phyloP scores from a whole-genome alignment of 2,113 vertebrate genomes.

The Mobula birostris region DNA sequence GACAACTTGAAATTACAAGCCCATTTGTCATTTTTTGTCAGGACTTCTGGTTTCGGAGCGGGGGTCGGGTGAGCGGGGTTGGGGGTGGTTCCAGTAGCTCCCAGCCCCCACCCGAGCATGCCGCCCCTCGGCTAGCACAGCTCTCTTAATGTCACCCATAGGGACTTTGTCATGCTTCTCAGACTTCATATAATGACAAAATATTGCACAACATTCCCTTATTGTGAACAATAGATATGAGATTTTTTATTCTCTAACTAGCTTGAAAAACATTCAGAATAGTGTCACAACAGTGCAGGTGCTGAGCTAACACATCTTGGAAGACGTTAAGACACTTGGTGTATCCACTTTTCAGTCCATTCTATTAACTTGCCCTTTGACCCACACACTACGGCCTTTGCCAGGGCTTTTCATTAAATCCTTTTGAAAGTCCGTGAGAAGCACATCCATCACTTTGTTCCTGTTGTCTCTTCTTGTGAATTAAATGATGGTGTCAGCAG shows the following conservation, averaged over 20 bases:
- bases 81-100: no score
- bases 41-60: no score
- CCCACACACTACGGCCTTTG: background rate
- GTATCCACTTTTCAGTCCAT: background rate
- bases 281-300: background rate
- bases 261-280: background rate
- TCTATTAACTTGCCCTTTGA: background rate
- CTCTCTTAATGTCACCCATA: no score
- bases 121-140: no score
- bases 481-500: background rate
- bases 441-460: background rate
- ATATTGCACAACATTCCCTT: background rate
- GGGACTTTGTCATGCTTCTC: no score
- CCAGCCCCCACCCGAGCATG: no score
- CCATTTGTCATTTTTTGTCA: no score
- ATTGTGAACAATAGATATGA: background rate
- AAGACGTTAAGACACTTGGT: no score
- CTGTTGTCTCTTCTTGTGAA: background rate
- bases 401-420: background rate
- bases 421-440: no score
- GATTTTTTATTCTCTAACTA: background rate
- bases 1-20: background rate
- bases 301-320: background rate
- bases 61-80: no score
- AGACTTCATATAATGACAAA: background rate